phyloP scores from a whole-genome alignment of 2,797 vertebrate species.

The Oreortyx pictus region DNA sequence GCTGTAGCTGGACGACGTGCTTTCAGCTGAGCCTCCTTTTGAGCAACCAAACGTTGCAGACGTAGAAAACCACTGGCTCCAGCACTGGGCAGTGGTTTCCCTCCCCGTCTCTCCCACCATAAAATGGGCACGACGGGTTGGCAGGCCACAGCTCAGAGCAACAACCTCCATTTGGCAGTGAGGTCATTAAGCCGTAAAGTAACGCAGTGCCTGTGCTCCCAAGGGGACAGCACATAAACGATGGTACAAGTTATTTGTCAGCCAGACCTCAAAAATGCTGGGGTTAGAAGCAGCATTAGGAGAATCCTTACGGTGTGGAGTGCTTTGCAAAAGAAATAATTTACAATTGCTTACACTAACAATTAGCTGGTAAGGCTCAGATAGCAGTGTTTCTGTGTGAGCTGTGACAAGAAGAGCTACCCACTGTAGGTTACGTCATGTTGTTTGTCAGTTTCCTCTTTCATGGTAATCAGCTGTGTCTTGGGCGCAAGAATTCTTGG shows the following conservation, averaged over 20 bases:
- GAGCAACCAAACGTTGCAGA: not conserved
- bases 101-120: not conserved
- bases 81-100: not conserved
- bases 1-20: not conserved
- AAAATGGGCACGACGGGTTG: not conserved
- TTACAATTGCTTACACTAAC: not conserved
- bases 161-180: not conserved
- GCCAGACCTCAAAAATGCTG: not conserved
- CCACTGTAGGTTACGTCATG: not conserved
- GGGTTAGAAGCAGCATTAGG: not conserved
- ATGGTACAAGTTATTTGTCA: not conserved
- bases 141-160: not conserved
- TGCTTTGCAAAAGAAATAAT: not conserved
- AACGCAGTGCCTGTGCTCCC: accelerated
- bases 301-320: not conserved
- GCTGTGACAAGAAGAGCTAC: not conserved
- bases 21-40: not conserved
- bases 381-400: not conserved
- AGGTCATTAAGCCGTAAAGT: accelerated
- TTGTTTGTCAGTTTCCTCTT: not conserved
- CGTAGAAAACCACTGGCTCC: not conserved
- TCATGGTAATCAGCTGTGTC: not conserved
- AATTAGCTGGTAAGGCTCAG: not conserved
- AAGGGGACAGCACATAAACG: accelerated
- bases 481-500: not conserved